phyloP scores from a whole-genome alignment of 2,888 invertebrate genomes.

The Noctua fimbriata region DNA sequence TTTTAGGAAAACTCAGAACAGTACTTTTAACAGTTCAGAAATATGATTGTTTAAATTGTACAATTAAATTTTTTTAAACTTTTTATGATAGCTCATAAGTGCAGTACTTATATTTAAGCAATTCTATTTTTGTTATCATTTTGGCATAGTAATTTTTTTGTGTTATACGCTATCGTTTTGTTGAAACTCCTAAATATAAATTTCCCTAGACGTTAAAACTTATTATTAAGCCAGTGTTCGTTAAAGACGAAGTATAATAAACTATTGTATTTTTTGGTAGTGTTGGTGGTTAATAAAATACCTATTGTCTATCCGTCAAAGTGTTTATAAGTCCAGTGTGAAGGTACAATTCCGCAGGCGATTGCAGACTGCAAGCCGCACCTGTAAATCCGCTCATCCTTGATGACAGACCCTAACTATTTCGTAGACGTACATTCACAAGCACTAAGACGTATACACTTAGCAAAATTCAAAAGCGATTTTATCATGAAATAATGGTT shows the following conservation, averaged over 20 bases:
- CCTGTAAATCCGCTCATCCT: not conserved
- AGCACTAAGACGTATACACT: not conserved
- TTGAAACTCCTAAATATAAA: slow-evolving; percentile 10
- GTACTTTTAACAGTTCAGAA: slow-evolving; percentile 5
- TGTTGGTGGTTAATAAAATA: not conserved
- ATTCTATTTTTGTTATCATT: slow-evolving; percentile 15
- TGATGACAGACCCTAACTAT: not conserved
- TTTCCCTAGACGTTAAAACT: not conserved
- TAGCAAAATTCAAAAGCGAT: not conserved
- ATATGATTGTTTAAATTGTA: not conserved
- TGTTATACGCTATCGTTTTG: slow-evolving; percentile 28
- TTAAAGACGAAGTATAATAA: not conserved
- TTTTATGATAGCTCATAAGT: not conserved
- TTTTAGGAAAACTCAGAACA: not conserved
- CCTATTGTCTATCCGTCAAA: not conserved
- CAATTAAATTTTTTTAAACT: not conserved
- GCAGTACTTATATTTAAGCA: slow-evolving; percentile 4
- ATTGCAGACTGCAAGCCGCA: not conserved
- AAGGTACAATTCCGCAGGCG: not conserved
- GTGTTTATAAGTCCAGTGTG: not conserved
- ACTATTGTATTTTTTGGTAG: not conserved
- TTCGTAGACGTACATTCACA: not conserved
- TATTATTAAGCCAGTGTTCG: slow-evolving; percentile 14
- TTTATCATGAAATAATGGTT: not conserved
- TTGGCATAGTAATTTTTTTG: slow-evolving; percentile 29